Base-by-base conservation (phyloP, 2,888 invertebrate species). In the Dione vanillae region DNA sequence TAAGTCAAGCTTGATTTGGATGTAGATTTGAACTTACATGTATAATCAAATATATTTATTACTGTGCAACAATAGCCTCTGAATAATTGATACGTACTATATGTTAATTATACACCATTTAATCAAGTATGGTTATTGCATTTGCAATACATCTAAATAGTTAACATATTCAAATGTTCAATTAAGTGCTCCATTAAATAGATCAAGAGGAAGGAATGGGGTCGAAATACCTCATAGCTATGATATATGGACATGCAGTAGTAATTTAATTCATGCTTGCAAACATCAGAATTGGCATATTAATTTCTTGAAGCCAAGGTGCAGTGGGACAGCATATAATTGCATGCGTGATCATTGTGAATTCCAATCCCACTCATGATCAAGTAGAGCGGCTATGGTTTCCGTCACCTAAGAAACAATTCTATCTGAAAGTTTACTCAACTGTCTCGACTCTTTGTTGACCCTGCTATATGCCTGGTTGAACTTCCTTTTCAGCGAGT, bases 161-260 rank as follows among this genome's bases (percentile, higher is more conserved):
- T 51, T 20, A 40, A 40, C 40, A 49, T 51, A 20, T 51, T 64
- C 8, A 14, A 51, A 37, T 49, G 14, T 37, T 51, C 51, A 19
- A 45, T 45, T 65, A 58, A 35, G 56, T 49, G 9, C 14, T 65
- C 43, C 59, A n/a, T n/a, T 58, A 35, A 43, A 65, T 52, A 51
- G 65, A 65, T 65, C 27, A 19, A 41, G n/a, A 14, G 40, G 10
- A 19, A 43, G 14, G 47, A 69, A 65, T 37, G 41, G 65, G 37
- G 43, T 65, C 69, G 19, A 12, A 58, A 51, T 65, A 51, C 19
- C 45, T 27, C 16, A 2, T n/a, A 35, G 52, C 14, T 65, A 59
- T 65, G 14, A 20, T 5, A 51, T 51, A 51, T 49, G 19, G 1
- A 43, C n/a, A 19, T 47, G 56, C n/a, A 11, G 40, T 11, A 43